Evolutionary conservation across 2,113 vertebrate species (phyloP), one percentile per base, ranked within the genome.

Genomic region (Bombycilla garrulus): DNA sequence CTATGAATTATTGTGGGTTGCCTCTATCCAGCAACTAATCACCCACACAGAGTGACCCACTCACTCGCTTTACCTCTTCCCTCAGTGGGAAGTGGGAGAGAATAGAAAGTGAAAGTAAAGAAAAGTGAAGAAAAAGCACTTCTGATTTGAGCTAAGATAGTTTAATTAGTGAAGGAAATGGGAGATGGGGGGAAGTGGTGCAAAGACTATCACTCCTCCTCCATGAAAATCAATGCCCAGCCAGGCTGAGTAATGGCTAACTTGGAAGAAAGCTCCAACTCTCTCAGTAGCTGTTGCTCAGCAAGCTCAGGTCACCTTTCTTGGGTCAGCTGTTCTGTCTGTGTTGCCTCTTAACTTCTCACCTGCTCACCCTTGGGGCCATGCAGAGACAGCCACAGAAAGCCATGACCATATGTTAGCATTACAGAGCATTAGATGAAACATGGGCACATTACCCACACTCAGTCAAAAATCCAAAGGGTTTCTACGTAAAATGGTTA

Each of bases 201-300:
- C 2, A 29, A 81, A 64, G 33, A 3, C 22, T 50, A 22, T 29
- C 6, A 22, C 5, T 67, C 24, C 14, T 84, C 22, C 51, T 0
- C 0, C 10, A 20, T 58, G 58, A 35, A 61, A 28, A 60, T 10
- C 0, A 0, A 35, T 12, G n/a, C 9, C 25, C 22, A 53, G n/a
- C 4, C 18, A 33, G 22, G 44, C 23, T 62, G 31, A 62, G 8
- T 21, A 81, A 29, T 29, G 21, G 7, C 8, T 40, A 12, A 38
- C 4, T 48, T 25, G 10, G 31, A 91, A 53, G 38, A 73, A 62
- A 81, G 6, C 2, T 10, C 16, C 10, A 4, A 2, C 5, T 53
- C 7, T 12, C 48, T 24, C 24, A 6, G 8, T 17, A 11, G 28
- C 5, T 65, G 15, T 4, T 56, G 12, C 25, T 60, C 35, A 74